A percentile compares a stretch with the other conserved stretches of the same genome.
Conservation (phyloP, 2,113 vertebrate species). For the Raphicerus campestris region DNA sequence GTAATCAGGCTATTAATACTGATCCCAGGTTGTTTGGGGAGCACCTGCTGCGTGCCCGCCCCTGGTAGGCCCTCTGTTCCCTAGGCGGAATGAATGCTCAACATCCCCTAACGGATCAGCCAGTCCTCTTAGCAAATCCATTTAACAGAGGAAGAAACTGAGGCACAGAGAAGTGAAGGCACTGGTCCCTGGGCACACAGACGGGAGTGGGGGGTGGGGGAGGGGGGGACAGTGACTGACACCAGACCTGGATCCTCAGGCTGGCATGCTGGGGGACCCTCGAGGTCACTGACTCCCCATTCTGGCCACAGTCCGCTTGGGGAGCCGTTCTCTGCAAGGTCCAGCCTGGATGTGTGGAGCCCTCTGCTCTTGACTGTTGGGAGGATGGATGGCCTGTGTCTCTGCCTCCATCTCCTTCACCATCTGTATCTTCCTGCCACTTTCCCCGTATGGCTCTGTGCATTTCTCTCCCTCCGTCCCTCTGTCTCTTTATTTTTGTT, state of each 20-base stretch:
- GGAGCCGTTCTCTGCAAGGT: not conserved
- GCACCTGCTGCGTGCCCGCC: not conserved
- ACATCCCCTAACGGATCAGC: not conserved
- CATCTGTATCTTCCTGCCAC: not conserved
- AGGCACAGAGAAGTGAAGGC: not conserved
- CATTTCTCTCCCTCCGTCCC: not conserved
- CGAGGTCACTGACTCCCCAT: not conserved
- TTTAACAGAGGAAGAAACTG: conserved; percentile 1
- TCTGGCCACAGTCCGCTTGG: not conserved
- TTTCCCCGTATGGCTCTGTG: not conserved
- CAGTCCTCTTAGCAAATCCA: not conserved
- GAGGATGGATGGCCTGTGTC: no score
- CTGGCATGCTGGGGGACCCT: not conserved
- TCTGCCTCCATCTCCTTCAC: not conserved
- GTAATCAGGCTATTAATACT: not conserved
- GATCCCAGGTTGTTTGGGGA: not conserved
- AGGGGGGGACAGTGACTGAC: not conserved
- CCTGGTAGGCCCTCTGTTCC: not conserved
- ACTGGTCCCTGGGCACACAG: not conserved
- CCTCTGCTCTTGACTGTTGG: not conserved
- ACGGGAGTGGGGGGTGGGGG: not conserved
- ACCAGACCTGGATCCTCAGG: not conserved
- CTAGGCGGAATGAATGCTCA: not conserved
- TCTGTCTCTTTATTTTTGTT: not conserved
- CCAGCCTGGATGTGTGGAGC: not conserved